A percentile compares a stretch with the other conserved stretches of the same genome.
These are phyloP conservation scores for Subanguina moxae DNA, from an alignment of 1,140 invertebrate species.

Conservation along the genomic window DNA sequence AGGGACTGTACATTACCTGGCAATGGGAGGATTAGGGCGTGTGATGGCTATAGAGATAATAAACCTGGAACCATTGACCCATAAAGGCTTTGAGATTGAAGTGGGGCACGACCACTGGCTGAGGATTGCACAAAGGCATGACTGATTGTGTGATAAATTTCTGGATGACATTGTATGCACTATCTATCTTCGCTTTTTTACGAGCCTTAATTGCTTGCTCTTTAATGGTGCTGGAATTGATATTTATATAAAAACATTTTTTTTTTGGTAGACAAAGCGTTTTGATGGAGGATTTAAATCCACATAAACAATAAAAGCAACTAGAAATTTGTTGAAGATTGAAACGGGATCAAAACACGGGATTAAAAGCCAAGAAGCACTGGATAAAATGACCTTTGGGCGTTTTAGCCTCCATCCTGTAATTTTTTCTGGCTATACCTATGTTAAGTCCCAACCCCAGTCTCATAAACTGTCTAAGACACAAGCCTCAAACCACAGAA, in stretches of 20 bases:
- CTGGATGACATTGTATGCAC: slow-evolving; percentile 33
- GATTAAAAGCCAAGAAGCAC: too few relatives aligned
- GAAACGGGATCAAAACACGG: too few relatives aligned
- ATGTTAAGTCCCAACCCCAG: too few relatives aligned
- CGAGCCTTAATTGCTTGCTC: not conserved
- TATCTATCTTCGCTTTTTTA: not conserved
- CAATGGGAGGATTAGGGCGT: not conserved
- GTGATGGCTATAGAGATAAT: slow-evolving; percentile 4
- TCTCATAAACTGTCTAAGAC: too few relatives aligned
- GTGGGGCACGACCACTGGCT: slow-evolving; percentile 45
- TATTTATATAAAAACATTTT: too few relatives aligned
- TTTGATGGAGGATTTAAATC: too few relatives aligned
- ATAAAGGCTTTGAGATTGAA: slow-evolving; percentile 57
- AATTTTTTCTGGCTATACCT: not conserved
- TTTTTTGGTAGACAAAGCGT: too few relatives aligned
- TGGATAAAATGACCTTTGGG: not conserved
- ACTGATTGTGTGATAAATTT: slow-evolving; percentile 51
- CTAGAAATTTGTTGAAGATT: too few relatives aligned
- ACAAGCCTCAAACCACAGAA: too few relatives aligned
- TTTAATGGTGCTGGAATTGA: too few relatives aligned
- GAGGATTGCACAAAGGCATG: slow-evolving; percentile 52
- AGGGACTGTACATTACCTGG: slow-evolving; percentile 54
- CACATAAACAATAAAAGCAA: too few relatives aligned
- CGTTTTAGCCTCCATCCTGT: not conserved
- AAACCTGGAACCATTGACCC: slow-evolving; percentile 42